Conservation (phyloP, 2,888 invertebrate genomes). For the Calameuta filiformis region DNA sequence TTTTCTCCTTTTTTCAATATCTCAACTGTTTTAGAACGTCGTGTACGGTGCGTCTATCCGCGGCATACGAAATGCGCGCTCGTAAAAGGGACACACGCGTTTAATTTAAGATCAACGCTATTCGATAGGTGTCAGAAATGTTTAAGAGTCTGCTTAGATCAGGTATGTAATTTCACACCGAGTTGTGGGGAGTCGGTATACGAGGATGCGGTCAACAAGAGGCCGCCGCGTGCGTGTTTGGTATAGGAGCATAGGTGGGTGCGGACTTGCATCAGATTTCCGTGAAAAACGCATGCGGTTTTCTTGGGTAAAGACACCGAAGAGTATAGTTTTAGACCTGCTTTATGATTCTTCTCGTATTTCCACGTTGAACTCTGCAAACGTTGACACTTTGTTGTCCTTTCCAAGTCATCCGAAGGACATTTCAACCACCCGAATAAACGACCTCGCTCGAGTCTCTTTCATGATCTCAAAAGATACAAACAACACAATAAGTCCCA, state of each 20-base stretch:
- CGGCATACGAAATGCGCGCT: neutral
- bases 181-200: neutral
- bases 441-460: neutral
- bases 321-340: neutral
- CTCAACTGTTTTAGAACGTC: neutral
- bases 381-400: neutral
- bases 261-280: neutral
- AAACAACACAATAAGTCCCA: neutral
- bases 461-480: neutral
- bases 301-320: neutral
- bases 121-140: conserved; percentile 13
- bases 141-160: conserved; percentile 22
- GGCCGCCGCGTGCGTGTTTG: neutral
- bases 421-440: neutral
- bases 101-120: neutral
- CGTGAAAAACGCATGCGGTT: conserved; percentile 1
- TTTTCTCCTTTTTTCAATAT: neutral
- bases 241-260: neutral
- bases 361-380: neutral
- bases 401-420: neutral
- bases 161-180: conserved; percentile 35
- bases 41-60: neutral
- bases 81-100: neutral
- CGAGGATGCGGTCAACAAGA: neutral
- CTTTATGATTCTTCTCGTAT: neutral